phyloP scores from a whole-genome alignment of 2,113 vertebrate species.

The Anguilla japonica region DNA sequence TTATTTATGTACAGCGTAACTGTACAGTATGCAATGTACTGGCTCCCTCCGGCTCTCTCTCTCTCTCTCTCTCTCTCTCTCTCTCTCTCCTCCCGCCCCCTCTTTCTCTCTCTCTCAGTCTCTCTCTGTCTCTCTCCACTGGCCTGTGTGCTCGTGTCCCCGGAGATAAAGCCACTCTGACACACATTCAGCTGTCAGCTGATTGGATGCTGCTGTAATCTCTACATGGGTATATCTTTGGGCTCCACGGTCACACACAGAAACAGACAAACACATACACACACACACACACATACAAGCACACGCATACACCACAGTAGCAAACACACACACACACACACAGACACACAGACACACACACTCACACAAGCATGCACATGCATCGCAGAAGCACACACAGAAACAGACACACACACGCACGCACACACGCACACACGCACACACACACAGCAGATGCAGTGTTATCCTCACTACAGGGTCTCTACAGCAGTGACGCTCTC shows the following conservation, averaged over 20 bases:
- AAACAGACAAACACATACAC: not conserved
- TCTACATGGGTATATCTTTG: constrained; percentile 4
- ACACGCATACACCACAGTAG: not conserved
- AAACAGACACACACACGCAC: no score
- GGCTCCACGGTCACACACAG: not conserved
- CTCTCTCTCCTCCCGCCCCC: not conserved
- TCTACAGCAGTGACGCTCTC: not conserved
- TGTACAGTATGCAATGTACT: constrained; percentile 1
- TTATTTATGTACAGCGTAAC: not conserved
- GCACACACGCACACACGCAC: no score
- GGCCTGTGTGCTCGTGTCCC: not conserved
- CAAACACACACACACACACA: no score
- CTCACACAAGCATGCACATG: no score
- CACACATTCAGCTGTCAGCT: not conserved
- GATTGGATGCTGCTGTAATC: not conserved
- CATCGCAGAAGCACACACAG: no score
- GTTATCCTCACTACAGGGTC: not conserved
- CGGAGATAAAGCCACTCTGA: not conserved
- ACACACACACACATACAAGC: not conserved
- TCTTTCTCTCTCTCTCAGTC: not conserved
- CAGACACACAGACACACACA: no score
- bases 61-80: not conserved
- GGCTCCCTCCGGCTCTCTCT: not conserved
- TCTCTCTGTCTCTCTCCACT: not conserved
- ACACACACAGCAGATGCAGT: not conserved